Evolutionary conservation across 1,140 invertebrate species (phyloP).

Genomic region (Lepidurus apus): DNA sequence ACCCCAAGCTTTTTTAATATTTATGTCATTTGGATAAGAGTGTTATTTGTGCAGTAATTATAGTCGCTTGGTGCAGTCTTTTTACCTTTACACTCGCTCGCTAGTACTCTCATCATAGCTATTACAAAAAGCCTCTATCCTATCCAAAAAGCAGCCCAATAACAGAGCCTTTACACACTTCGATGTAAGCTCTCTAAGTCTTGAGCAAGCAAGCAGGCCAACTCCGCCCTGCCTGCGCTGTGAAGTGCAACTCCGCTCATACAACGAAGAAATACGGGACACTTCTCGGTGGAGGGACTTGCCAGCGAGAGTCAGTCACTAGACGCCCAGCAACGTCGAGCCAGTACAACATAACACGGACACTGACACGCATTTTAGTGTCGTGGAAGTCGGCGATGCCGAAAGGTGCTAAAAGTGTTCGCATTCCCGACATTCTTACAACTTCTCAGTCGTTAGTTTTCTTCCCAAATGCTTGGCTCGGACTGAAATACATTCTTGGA

Average conservation of each 20-base stretch:
- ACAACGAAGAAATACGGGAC: background rate
- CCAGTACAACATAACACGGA: background rate
- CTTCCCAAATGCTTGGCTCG: background rate
- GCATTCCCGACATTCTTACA: background rate
- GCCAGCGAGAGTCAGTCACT: background rate
- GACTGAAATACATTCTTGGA: background rate
- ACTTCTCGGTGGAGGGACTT: background rate
- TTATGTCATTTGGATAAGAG: no score
- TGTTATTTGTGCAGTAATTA: no score
- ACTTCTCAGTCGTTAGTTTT: background rate
- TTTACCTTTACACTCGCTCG: background rate
- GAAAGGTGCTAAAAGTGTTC: slow-evolving; percentile 8
- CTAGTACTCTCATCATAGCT: background rate
- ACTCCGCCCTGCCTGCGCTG: background rate
- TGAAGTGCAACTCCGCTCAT: background rate
- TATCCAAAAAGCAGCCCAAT: background rate
- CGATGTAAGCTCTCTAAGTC: background rate
- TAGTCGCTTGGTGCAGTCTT: background rate
- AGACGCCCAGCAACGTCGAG: background rate
- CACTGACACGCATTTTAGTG: background rate
- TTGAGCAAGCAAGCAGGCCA: background rate
- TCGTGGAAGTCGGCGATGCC: background rate
- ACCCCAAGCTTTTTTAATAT: no score
- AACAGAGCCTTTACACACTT: slow-evolving; percentile 13
- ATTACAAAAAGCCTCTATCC: background rate